phyloP scores from a whole-genome alignment of 2,797 vertebrate species.

The Poecilia velifera region DNA sequence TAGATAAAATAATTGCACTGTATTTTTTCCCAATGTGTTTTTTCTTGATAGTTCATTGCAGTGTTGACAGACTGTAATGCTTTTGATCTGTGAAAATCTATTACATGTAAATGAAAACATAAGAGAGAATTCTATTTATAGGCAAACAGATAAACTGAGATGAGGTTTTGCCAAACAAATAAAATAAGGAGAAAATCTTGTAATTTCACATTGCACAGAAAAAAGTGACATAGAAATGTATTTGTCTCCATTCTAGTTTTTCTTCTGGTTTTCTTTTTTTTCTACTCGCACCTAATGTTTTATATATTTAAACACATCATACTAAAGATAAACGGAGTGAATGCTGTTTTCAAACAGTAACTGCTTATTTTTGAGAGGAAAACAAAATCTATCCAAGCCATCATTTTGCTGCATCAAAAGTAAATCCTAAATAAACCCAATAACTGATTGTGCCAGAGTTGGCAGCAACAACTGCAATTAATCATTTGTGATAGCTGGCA shows the following conservation, averaged over 20 bases:
- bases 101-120: background rate
- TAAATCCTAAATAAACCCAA: background rate
- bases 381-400: background rate
- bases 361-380: background rate
- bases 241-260: background rate
- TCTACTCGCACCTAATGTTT: background rate
- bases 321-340: background rate
- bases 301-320: background rate
- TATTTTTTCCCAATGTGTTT: background rate
- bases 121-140: background rate
- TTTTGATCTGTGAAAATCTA: background rate
- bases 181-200: background rate
- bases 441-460: background rate
- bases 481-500: background rate
- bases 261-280: background rate
- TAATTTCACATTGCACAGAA: background rate
- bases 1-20: slow-evolving; percentile 8
- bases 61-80: background rate
- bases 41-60: background rate
- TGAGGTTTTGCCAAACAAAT: background rate
- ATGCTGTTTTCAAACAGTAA: background rate
- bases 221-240: background rate
- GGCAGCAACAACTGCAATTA: background rate
- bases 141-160: background rate
- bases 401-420: background rate